Conservation (phyloP, 1,140 invertebrate genomes). For the Ganaspis sp. region DNA sequence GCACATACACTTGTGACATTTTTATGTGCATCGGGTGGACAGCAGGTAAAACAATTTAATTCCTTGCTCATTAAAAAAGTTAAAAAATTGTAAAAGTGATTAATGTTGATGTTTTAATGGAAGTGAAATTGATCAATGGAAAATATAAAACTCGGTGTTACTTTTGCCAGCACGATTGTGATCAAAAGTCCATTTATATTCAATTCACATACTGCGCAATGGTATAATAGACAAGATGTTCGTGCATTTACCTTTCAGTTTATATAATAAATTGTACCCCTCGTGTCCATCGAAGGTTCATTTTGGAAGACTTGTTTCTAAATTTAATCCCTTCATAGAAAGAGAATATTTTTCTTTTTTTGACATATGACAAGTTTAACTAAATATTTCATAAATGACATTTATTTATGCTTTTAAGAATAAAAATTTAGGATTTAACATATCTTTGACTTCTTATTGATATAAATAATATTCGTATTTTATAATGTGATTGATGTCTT, state of each 20-base stretch:
- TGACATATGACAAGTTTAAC: background rate
- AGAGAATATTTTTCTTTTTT: background rate
- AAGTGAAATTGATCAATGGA: background rate
- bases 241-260: background rate
- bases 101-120: background rate
- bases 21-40: background rate
- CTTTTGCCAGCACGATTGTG: constrained; percentile 12
- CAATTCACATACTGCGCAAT: background rate
- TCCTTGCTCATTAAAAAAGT: background rate
- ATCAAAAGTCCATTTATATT: background rate
- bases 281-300: background rate
- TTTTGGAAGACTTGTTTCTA: background rate
- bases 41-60: background rate
- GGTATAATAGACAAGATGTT: background rate
- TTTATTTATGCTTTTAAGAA: too few species aligned
- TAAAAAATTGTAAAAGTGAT: background rate
- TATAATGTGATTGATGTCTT: too few species aligned
- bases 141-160: background rate
- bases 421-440: too few species aligned
- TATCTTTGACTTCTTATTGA: too few species aligned
- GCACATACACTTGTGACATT: background rate
- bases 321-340: background rate
- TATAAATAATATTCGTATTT: too few species aligned
- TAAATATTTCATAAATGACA: too few species aligned
- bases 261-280: background rate